Conservation (phyloP, 2,888 invertebrate genomes). For the Parthenolecanium corni region DNA sequence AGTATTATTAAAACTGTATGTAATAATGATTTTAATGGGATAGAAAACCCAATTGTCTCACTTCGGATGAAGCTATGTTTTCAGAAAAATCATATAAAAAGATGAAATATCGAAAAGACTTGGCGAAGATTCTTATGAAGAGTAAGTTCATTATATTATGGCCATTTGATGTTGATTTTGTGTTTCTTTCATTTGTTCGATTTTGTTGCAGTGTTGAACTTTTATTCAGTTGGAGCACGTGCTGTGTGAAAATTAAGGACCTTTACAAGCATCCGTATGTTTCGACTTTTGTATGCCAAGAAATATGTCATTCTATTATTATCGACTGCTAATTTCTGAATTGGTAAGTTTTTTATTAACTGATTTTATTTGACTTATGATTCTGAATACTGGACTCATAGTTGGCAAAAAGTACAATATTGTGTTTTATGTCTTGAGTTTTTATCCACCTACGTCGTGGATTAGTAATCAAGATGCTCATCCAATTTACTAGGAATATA, state of each 20-base stretch:
- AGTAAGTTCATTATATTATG: conserved; percentile 54
- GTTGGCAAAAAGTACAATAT: too few species aligned
- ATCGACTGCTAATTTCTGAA: conserved; percentile 73
- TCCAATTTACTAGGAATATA: too few species aligned
- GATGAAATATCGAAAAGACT: conserved; percentile 88
- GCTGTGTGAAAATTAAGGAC: conserved; percentile 83
- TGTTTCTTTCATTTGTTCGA: too few species aligned
- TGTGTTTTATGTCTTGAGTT: too few species aligned
- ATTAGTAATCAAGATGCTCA: too few species aligned
- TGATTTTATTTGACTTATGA: background rate
- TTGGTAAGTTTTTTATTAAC: conserved; percentile 43
- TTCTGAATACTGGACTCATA: background rate
- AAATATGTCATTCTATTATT: conserved; percentile 82
- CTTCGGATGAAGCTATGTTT: too few species aligned
- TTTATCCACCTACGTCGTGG: too few species aligned
- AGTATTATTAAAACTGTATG: too few species aligned
- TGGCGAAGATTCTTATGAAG: conserved; percentile 93
- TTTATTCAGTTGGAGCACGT: conserved; percentile 66
- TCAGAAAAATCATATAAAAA: too few species aligned
- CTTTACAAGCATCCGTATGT: conserved; percentile 57
- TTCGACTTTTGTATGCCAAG: conserved; percentile 60
- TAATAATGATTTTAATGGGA: too few species aligned
- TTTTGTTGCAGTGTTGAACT: conserved; percentile 63
- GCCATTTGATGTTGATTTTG: background rate
- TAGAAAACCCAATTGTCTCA: too few species aligned